phyloP scores from a whole-genome alignment of 2,888 invertebrate genomes.

The Dascillus cervinus region DNA sequence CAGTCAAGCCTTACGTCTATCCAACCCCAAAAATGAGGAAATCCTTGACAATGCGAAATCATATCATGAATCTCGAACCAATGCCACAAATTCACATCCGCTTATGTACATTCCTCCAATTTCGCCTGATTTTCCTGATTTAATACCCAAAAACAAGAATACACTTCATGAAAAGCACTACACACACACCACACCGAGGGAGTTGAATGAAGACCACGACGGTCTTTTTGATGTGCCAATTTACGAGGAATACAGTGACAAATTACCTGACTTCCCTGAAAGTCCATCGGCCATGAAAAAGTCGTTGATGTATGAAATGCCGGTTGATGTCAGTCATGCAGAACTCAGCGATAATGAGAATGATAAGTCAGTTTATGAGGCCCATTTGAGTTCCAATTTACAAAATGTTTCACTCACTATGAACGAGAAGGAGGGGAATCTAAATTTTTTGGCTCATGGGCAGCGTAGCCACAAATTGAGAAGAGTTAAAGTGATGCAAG shows the following conservation, averaged over 20 bases:
- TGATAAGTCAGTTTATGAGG: conserved; percentile 46
- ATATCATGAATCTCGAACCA: conserved; percentile 18
- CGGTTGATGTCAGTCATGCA: conserved; percentile 45
- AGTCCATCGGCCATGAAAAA: conserved; percentile 50
- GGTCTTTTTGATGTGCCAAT: conserved; percentile 25
- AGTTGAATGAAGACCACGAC: conserved; percentile 19
- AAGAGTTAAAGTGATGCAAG: conserved; percentile 35
- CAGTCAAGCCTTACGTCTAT: conserved; percentile 21
- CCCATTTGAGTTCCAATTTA: conserved; percentile 44
- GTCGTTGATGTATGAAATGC: conserved; percentile 48
- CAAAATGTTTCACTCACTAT: conserved; percentile 44
- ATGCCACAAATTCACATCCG: conserved; percentile 41
- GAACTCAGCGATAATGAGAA: conserved; percentile 43
- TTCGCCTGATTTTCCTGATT: conserved; percentile 34
- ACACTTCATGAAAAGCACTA: conserved; percentile 25
- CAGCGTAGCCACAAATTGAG: conserved; percentile 38
- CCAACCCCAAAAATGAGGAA: conserved; percentile 16
- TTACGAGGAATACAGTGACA: conserved; percentile 29
- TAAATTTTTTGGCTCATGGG: conserved; percentile 39
- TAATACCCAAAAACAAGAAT: conserved; percentile 32
- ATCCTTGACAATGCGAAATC: conserved; percentile 20
- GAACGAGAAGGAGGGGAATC: conserved; percentile 44
- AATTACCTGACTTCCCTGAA: conserved; percentile 46
- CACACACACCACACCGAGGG: conserved; percentile 29
- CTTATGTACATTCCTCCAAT: conserved; percentile 37